Base-by-base conservation (phyloP, 23 tunicate species). In the Halocynthia roretzi region DNA sequence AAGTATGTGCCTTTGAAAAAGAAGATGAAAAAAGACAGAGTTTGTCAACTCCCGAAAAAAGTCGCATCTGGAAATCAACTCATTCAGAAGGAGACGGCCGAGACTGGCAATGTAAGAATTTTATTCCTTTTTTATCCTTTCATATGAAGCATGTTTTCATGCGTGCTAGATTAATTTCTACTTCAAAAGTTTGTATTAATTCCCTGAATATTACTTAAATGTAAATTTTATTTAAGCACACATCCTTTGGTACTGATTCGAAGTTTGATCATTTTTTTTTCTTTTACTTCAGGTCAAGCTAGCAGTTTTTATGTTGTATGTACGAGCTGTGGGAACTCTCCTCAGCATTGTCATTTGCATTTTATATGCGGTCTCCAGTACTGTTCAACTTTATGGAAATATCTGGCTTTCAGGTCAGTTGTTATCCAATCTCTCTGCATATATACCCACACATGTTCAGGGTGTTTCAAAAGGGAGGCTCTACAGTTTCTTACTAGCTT, bases 371-470 rank as follows among this genome's bases (percentile, higher is more conserved):
- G 53, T 86, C 10, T 92, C 86, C 63, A 92, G 86, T 67, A 87
- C 53, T 6, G 87, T 85, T 51, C 76, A 68, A n/a, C 80, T 92
- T 63, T 77, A 61, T 21, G 86, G 92, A 17, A 92, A 74, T 60
- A 86, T 92, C 31, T 92, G 98, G 98, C 72, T 92, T 49, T 80
- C 96, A 50, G 82, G 96, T 89, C 70, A 83, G 44, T 31, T 31
- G 44, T 31, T 31, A 31, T 31, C 44, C 44, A 31, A n/a, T n/a
- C n/a, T n/a, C n/a, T 31, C 1, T 31, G 44, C 44, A 31, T 31
- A 31, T 31, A 31, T 31, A 31, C 44, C 44, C 44, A 31, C 44
- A 31, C 44, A 31, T 31, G 44, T 0, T 0, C 44, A 31, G 44
- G 44, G 44, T 31, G 44, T 31, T 31, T 31, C 44, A 31, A 31